These are phyloP conservation scores for Gopherus flavomarginatus DNA, from an alignment of 2,113 vertebrate species.

Conservation along the genomic window DNA sequence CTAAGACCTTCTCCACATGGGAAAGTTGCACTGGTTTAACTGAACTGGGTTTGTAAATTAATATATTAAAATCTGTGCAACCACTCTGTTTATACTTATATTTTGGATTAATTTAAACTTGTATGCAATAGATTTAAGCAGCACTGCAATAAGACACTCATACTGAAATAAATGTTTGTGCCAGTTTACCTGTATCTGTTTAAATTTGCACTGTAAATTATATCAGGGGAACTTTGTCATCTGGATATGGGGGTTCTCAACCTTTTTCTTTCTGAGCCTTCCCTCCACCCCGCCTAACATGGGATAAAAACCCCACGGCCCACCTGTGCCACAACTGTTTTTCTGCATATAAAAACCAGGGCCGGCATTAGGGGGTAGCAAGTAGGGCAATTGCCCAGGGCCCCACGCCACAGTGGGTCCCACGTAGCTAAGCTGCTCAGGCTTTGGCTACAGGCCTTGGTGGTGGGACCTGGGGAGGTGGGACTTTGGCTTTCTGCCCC, in stretches of 20 bases:
- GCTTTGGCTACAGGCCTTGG: too few species aligned
- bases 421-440: too few species aligned
- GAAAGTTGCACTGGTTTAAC: background rate
- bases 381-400: too few species aligned
- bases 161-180: background rate
- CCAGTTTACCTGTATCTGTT: background rate
- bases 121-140: background rate
- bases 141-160: background rate
- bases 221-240: background rate
- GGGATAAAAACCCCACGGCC: too few species aligned
- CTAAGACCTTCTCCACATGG: background rate
- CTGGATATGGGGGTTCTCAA: background rate
- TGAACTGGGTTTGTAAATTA: background rate
- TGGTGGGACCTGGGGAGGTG: too few species aligned
- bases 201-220: background rate
- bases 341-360: too few species aligned
- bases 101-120: background rate
- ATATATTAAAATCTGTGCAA: background rate
- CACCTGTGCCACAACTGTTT: too few species aligned
- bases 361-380: too few species aligned
- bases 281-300: too few species aligned
- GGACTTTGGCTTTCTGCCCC: too few species aligned
- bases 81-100: background rate
- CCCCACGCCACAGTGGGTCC: too few species aligned
- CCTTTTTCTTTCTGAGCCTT: too few species aligned